Base-by-base conservation (phyloP, 2,113 vertebrate species). In the Apteryx owenii region DNA sequence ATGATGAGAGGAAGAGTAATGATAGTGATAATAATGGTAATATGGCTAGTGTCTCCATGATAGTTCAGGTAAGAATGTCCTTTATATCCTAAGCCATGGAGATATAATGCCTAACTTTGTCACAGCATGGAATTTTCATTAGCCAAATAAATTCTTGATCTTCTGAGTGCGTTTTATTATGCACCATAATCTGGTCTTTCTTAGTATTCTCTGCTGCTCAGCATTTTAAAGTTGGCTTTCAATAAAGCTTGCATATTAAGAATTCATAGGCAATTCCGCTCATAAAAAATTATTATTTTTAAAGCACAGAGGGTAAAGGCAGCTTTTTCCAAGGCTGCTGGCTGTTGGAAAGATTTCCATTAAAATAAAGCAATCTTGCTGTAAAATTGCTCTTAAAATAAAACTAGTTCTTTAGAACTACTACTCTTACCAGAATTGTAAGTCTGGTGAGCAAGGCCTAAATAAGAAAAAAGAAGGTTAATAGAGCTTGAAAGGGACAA, bases 211-310 rank as follows among this genome's bases (percentile, higher is more conserved):
- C 56, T 76, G 72, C 73, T 78, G 69, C 56, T 86, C 76, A 85
- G 82, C 82, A 64, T 89, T 96, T 95, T 92, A 68, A 76, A 80
- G 13, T 51, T 79, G 65, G 36, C 36, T 85, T 95, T 93, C 92
- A 14, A 73, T 60, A 87, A 93, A 86, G 29, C 31, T 53, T 62
- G 50, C 38, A 68, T 69, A 81, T 80, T 90, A 92, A 92, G 89
- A 66, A 90, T 90, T 93, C 81, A 64, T 31, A 76, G 66, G 81
- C 38, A 90, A 79, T 81, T 85, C 50, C 58, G 38, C 64, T 69
- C 4, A 71, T 48, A 65, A 77, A 83, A 87, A 90, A 68, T 12
- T 64, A 76, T 76, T 86, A 23, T 38, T 87, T 89, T 81, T 84
- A 84, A 95, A 93, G 53, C 31, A 82, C 58, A 82, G 28, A 96